A percentile compares a stretch with the other conserved stretches of the same genome.
phyloP scores from a whole-genome alignment of 2,113 vertebrate species.

The Numida meleagris region DNA sequence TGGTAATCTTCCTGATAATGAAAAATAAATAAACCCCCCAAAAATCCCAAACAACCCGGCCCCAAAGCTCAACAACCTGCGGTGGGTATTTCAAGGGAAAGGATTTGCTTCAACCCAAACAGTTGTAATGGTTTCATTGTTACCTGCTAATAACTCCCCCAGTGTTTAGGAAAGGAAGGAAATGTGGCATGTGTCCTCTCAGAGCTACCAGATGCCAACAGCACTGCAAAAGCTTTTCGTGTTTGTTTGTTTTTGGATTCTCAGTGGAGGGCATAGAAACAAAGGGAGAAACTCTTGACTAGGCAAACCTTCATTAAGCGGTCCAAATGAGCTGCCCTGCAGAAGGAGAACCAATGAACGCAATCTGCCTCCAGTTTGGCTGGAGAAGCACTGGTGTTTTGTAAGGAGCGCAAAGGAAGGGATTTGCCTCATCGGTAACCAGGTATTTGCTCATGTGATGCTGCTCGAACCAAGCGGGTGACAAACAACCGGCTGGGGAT shows the following conservation, averaged over 20 bases:
- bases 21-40: too few species aligned
- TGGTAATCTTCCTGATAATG: neutral
- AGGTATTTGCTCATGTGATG: neutral
- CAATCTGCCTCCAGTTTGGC: neutral
- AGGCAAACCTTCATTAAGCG: neutral
- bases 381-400: neutral
- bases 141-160: neutral
- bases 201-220: conserved; percentile 11
- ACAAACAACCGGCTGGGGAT: neutral
- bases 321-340: neutral
- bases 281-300: neutral
- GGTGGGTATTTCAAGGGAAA: neutral
- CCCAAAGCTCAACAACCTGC: rapidly evolving
- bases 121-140: neutral
- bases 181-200: neutral
- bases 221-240: neutral
- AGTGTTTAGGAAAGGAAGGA: conserved; percentile 8
- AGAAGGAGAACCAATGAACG: neutral
- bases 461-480: neutral
- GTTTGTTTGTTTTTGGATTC: neutral
- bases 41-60: too few species aligned
- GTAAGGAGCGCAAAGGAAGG: neutral
- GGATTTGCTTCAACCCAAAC: neutral
- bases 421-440: neutral
- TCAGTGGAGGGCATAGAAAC: neutral